Conservation (phyloP, 2,888 invertebrate genomes). For the Eristalis tenax region DNA sequence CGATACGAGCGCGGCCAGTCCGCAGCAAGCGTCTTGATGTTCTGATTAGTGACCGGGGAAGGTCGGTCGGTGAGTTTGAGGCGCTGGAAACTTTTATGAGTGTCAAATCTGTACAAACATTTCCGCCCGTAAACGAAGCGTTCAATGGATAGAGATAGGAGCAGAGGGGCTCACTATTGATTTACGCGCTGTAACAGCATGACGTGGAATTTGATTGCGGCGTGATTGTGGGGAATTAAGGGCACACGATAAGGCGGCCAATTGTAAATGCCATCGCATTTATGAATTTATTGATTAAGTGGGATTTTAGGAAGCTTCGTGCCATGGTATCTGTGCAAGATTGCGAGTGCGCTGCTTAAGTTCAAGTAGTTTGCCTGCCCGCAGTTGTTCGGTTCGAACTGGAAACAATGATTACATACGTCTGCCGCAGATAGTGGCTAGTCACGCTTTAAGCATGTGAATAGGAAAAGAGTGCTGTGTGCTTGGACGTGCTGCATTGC, state of each 20-base stretch:
- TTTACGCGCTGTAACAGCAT: neutral
- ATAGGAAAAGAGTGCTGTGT: neutral
- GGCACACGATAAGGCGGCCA: slow-evolving; percentile 31
- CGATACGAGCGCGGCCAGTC: neutral
- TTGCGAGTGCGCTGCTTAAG: slow-evolving; percentile 2
- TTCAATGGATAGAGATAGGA: too few relatives aligned
- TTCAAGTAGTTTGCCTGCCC: slow-evolving; percentile 2
- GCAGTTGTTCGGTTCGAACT: neutral
- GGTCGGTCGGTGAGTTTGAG: slow-evolving; percentile 2
- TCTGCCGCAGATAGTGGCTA: neutral
- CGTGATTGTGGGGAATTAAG: slow-evolving; percentile 39
- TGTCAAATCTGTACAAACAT: slow-evolving; percentile 12
- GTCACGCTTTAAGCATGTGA: slow-evolving; percentile 31
- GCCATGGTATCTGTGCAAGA: slow-evolving; percentile 7
- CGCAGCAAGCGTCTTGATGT: neutral
- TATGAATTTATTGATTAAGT: slow-evolving; percentile 5
- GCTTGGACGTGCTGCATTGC: neutral
- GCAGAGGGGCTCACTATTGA: slow-evolving; percentile 21
- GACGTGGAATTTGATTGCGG: slow-evolving; percentile 17
- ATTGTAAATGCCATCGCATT: neutral
- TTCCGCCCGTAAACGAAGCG: slow-evolving; percentile 15
- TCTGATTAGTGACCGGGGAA: slow-evolving; percentile 8
- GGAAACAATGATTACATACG: neutral
- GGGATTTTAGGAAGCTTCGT: slow-evolving; percentile 16
- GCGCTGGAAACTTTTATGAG: slow-evolving; percentile 49